Evolutionary conservation across 2,888 invertebrate genomes (phyloP), one percentile per base, ranked within the genome.

Genomic region (Heteromurus nitidus): DNA sequence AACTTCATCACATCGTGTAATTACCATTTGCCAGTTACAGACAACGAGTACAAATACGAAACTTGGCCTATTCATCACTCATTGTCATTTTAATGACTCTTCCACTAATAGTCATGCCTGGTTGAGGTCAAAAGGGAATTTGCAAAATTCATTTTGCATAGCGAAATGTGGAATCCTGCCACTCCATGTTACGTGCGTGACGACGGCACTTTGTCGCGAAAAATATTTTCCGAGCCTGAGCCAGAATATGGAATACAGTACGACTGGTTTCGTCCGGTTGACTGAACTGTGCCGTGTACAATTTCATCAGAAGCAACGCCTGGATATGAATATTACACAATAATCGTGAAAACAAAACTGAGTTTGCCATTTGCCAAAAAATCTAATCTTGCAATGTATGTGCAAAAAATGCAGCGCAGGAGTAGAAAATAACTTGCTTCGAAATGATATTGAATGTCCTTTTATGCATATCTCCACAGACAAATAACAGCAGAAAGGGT

Each of bases 11-110:
- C 68, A 53, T n/a, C 28, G 44, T 30, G 20, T 53, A 68, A 68
- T 50, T 68, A 53, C 53, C 31, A 18, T 44, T 31, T 31, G 5
- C 68, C 30, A 53, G 31, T 31, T 68, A 53, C 36, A 68, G 31
- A 50, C 16, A 68, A n/a, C n/a, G n/a, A 44, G 68, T 31, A 68
- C 68, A 53, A 31, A 68, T 53, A 53, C 18, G 68, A 50, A 53
- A 68, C 31, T 68, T 68, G 68, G 31, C 18, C 68, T n/a, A 68
- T 68, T 26, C 68, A 68, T 68, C 68, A 68, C n/a, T 31, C 53
- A 31, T 31, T 53, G 50, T 47, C 68, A 53, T 20, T 44, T 68
- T 53, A 50, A 50, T 64, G 42, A 20, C 31, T 68, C 53, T 18
- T 3, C n/a, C 20, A 30, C n/a, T 44, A 13, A 9, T 9, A 13